A percentile compares a stretch with the other conserved stretches of the same genome.
Evolutionary conservation across 2,113 vertebrate species (phyloP).

Genomic region (Grammomys dolichurus): DNA sequence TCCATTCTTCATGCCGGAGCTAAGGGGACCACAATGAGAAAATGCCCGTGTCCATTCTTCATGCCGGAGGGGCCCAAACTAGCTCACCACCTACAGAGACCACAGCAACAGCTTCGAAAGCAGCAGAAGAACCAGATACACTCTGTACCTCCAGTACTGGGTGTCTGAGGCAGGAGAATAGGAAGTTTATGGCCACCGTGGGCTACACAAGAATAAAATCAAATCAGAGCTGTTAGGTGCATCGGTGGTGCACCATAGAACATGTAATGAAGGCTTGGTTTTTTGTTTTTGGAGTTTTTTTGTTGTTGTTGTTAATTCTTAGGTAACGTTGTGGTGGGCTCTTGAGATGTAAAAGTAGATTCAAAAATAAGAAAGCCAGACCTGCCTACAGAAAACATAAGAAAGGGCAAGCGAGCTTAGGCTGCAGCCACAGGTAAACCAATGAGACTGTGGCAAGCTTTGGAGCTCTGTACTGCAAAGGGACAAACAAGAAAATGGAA

Average conservation of each 20-base stretch:
- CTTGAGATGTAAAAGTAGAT: background rate
- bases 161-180: background rate
- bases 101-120: background rate
- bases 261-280: background rate
- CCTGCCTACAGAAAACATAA: background rate
- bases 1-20: no score
- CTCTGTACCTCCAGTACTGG: background rate
- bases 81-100: background rate
- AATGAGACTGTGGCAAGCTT: background rate
- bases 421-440: background rate
- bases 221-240: background rate
- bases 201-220: background rate
- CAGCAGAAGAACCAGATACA: background rate
- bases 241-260: rapidly evolving
- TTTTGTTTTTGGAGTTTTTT: no score
- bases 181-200: background rate
- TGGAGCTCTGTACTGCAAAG: background rate
- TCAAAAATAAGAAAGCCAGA: background rate
- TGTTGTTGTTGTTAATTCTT: background rate
- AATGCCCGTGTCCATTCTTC: rapidly evolving
- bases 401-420: background rate
- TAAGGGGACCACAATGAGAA: background rate
- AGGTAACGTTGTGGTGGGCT: background rate
- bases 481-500: background rate
- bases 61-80: no score